phyloP scores from a whole-genome alignment of 2,797 vertebrate species.

The Centropyge bicolor region DNA sequence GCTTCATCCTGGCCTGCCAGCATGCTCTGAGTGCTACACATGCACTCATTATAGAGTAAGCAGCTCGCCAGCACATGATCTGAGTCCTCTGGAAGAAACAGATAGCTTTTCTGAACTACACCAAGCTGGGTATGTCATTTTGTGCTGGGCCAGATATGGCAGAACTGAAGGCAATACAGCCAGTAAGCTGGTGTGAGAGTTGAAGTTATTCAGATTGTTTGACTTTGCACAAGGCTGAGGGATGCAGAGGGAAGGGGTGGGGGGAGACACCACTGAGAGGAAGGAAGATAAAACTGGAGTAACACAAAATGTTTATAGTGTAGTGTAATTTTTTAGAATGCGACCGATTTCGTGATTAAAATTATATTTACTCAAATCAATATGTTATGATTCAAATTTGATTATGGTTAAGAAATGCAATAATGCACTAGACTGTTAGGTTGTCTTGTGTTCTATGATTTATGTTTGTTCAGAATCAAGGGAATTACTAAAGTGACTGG shows the following conservation, averaged over 20 bases:
- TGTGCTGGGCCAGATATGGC: slow-evolving; percentile 34
- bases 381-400: no score
- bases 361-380: no score
- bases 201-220: slow-evolving; percentile 19
- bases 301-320: slow-evolving; percentile 17
- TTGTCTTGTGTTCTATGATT: no score
- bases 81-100: slow-evolving; percentile 54
- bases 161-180: slow-evolving; percentile 33
- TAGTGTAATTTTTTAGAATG: no score
- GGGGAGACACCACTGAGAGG: neutral
- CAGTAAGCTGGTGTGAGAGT: slow-evolving; percentile 25
- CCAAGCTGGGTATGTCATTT: slow-evolving; percentile 34
- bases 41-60: slow-evolving; percentile 53
- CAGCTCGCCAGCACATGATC: slow-evolving; percentile 50
- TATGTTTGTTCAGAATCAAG: no score
- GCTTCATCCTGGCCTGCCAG: slow-evolving; percentile 43
- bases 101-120: slow-evolving; percentile 45
- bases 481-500: no score
- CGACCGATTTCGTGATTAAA: no score
- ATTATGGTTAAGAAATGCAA: no score
- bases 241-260: neutral
- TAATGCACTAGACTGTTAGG: no score
- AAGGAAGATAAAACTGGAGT: slow-evolving; percentile 2
- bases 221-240: slow-evolving; percentile 17
- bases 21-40: slow-evolving; percentile 39